Conservation (phyloP, 2,113 vertebrate genomes). For the Otis tarda region DNA sequence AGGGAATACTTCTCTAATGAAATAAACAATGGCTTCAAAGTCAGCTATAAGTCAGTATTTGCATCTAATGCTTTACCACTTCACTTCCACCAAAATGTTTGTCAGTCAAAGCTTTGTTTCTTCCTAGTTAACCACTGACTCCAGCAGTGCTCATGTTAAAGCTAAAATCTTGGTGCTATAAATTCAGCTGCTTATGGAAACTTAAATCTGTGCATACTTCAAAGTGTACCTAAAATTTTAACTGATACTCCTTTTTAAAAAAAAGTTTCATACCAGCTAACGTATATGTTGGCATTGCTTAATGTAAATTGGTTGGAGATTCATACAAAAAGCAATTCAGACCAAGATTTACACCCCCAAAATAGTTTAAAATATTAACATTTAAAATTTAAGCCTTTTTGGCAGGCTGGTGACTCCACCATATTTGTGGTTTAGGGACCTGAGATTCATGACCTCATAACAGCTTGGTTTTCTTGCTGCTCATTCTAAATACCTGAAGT, state of each 20-base stretch:
- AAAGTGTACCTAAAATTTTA: conserved; percentile 53
- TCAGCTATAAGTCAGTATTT: conserved; percentile 21
- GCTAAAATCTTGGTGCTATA: conserved; percentile 68
- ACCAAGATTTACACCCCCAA: conserved; percentile 6
- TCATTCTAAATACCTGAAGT: neutral
- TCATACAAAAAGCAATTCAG: conserved; percentile 39
- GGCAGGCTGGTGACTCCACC: conserved; percentile 28
- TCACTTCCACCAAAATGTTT: conserved; percentile 32
- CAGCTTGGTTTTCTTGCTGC: conserved; percentile 1
- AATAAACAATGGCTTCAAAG: conserved; percentile 4
- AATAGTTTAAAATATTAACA: conserved; percentile 20
- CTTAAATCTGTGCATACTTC: conserved; percentile 46
- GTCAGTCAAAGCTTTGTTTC: neutral
- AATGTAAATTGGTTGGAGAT: conserved; percentile 38
- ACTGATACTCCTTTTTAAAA: conserved; percentile 28
- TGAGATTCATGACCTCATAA: neutral
- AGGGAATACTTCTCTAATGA: neutral
- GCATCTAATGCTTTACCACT: neutral
- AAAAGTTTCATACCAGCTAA: conserved; percentile 30
- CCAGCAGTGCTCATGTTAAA: conserved; percentile 43
- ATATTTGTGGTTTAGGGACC: conserved; percentile 32
- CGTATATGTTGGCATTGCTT: conserved; percentile 36
- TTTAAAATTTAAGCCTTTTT: conserved; percentile 7
- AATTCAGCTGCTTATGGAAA: conserved; percentile 59
- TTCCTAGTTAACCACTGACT: conserved; percentile 25